Base-by-base conservation (phyloP, 2,888 invertebrate species). In the Orthosia gracilis region DNA sequence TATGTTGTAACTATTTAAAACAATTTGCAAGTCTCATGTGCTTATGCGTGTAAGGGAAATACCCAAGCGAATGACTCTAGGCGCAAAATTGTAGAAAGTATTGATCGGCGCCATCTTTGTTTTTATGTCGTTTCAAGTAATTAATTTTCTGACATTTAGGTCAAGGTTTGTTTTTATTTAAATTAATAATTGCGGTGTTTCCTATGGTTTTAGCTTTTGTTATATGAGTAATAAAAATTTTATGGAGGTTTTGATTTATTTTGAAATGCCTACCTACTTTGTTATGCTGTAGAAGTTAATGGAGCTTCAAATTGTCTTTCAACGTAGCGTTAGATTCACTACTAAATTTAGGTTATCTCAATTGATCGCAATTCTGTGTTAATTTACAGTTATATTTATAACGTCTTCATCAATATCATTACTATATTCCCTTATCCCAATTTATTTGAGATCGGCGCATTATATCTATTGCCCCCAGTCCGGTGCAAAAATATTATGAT, bases 11-110 rank as follows among this genome's bases (percentile, higher is more conserved):
- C 86, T 89, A 91, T 89, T 91, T 91, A 90, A 89, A 85, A 86
- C 82, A 49, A 91, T 91, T 91, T 89, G 90, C 91, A 91, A 91
- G 85, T 91, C 89, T 79, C 84, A 84, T 78, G 62, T 59, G 83
- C 83, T 86, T 86, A 85, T 86, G 78, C 81, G 77, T 86, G 76
- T 83, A 88, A 88, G 85, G 88, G 88, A 88, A 89, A 89, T 87
- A 89, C 85, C 80, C 82, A 84, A 40, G 80, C 61, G 76, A 67
- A 81, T 79, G 78, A 79, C 73, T 80, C 61, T 69, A 62, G 66
- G 72, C 67, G 66, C 83, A 83, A 89, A 85, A 87, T 78, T 67
- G 55, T 84, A 71, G 86, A 87, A 87, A 88, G 85, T 85, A 82
- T 76, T 31, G 64, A 64, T 73, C 59, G 21, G 50, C 18, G 18